Base-by-base conservation (phyloP, 2,797 vertebrate genomes). In the Oryzias dopingdopingensis region DNA sequence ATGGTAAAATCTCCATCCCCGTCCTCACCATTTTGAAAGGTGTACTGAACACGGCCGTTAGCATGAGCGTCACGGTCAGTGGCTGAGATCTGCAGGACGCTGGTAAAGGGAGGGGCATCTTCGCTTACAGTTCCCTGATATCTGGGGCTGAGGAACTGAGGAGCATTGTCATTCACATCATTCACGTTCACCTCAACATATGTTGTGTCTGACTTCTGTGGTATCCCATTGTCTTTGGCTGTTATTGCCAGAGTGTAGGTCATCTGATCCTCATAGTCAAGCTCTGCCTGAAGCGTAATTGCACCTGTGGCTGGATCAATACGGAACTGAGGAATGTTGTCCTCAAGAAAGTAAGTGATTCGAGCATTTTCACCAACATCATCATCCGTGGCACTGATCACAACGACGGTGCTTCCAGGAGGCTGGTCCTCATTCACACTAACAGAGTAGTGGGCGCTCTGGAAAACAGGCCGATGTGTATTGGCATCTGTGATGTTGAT, bases 401-500 rank as follows among this genome's bases (percentile, higher is more conserved):
- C 94, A 55, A 97, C 97, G 15, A 98, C 95, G 0, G 95, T 96
- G 90, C 95, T 98, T 48, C 96, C 97, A 49, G 93, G 91, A 0
- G 96, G 96, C 12, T 91, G 89, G 67, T 99, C 96, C 80, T 99
- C 97, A 0, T 97, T 96, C 60, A 99, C 93, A 17, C 90, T 96
- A n/a, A 98, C 91, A 0, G 97, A 96, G 76, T 99, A 99, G 87
- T 99, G 97, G 29, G 96, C 95, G 0, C 96, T 99, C 77, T 98
- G 96, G 77, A 99, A 99, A 16, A 99, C 96, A 0, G 97, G 97
- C 41, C 97, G 86, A 68, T 99, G 97, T 0, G 97, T 99, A 85
- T 99, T 99, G 70, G 97, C 97, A 4, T 99, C 97, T 0, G 97
- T 99, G 79, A 99, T 97, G 85, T 99, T 99, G 82, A 99, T 89